Evolutionary conservation across 2,888 invertebrate genomes (phyloP).

Genomic region (Neoscelio sp.): DNA sequence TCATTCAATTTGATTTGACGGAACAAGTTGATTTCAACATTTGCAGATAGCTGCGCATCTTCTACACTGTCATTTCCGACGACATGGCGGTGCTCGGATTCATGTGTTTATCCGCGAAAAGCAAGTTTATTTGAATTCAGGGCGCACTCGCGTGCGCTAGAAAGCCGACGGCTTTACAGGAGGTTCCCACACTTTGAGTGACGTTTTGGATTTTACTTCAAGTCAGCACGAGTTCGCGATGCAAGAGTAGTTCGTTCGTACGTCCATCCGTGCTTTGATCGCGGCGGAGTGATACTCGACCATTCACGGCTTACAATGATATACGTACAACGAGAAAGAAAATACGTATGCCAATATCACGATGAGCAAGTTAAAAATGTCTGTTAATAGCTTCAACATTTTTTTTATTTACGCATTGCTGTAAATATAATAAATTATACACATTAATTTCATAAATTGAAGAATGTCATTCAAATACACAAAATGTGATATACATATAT

Average conservation of each 20-base stretch:
- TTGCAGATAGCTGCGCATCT: conserved; percentile 15
- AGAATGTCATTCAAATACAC: conserved; percentile 14
- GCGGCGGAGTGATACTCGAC: conserved; percentile 54
- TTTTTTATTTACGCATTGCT: conserved; percentile 23
- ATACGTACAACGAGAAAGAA: conserved; percentile 17
- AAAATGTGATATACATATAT: too few species aligned
- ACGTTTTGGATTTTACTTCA: conserved; percentile 67
- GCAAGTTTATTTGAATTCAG: conserved; percentile 72
- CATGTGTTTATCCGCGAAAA: conserved; percentile 65
- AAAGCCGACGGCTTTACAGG: conserved; percentile 52
- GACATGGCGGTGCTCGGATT: conserved; percentile 65
- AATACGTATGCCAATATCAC: conserved; percentile 20
- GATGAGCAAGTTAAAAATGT: conserved; percentile 35
- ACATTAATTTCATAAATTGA: not conserved
- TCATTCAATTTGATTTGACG: conserved; percentile 20
- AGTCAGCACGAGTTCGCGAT: conserved; percentile 49
- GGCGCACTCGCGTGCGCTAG: conserved; percentile 66
- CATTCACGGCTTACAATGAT: conserved; percentile 62
- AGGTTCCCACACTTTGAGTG: conserved; percentile 71
- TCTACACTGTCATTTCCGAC: conserved; percentile 56
- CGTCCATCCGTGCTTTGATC: conserved; percentile 59
- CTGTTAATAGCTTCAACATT: conserved; percentile 31
- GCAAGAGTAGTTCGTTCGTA: conserved; percentile 37
- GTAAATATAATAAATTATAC: conserved; percentile 14
- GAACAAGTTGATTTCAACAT: conserved; percentile 19